Conservation (phyloP, 2,888 invertebrate species). For the Spodoptera littoralis region DNA sequence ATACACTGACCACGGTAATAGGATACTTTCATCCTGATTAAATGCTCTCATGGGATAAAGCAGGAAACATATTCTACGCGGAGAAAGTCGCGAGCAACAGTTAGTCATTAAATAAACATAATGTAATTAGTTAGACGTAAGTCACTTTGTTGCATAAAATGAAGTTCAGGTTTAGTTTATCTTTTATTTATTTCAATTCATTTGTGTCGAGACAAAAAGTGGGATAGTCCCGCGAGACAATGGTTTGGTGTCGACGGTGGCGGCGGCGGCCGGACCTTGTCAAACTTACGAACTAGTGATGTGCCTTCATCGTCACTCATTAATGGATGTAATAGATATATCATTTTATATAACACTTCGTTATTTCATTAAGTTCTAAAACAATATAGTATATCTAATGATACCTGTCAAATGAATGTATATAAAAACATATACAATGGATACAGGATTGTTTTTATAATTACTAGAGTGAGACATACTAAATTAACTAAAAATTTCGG, state of each 20-base stretch:
- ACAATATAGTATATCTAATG: too few species aligned
- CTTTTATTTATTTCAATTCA: conserved; percentile 67
- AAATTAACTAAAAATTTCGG: too few species aligned
- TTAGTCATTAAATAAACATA: conserved; percentile 12
- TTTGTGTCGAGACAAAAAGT: conserved; percentile 64
- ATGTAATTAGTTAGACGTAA: conserved; percentile 14
- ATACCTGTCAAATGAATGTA: too few species aligned
- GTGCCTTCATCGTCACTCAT: conserved; percentile 21
- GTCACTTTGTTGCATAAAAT: conserved; percentile 24
- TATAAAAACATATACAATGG: too few species aligned
- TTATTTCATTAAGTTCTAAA: too few species aligned
- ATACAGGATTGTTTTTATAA: too few species aligned
- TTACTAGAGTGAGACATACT: too few species aligned
- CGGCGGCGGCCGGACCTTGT: conserved; percentile 51
- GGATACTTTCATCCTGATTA: too few species aligned
- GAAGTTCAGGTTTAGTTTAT: conserved; percentile 47
- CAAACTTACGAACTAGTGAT: conserved; percentile 56
- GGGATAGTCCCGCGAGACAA: conserved; percentile 63
- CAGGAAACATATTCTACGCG: too few species aligned
- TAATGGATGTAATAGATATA: conserved; percentile 11
- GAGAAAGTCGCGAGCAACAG: too few species aligned
- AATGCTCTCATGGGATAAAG: too few species aligned
- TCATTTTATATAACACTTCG: neutral
- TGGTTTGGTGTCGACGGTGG: conserved; percentile 57
- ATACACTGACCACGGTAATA: too few species aligned